Evolutionary conservation across 2,797 vertebrate species (phyloP).

Genomic region (Periophthalmus magnuspinnatus): DNA sequence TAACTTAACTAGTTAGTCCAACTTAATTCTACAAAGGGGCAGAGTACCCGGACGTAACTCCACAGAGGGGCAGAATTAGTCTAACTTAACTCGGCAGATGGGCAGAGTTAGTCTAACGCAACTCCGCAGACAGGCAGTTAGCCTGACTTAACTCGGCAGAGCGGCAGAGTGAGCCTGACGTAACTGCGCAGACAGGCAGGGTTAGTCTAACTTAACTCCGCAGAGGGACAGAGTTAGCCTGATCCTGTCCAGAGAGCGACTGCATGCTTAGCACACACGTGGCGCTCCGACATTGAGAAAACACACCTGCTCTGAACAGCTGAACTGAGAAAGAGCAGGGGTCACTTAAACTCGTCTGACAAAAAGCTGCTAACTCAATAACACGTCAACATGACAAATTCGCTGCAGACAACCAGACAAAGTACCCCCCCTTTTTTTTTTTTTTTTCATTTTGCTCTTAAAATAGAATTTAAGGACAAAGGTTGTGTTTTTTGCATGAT

Average conservation of each 20-base stretch:
- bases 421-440: no score
- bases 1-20: no score
- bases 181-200: no score
- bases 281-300: slow-evolving; percentile 18
- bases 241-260: slow-evolving; percentile 44
- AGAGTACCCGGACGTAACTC: no score
- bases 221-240: neutral
- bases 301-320: slow-evolving; percentile 47
- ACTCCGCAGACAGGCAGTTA: no score
- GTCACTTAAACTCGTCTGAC: slow-evolving; percentile 25
- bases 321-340: slow-evolving; percentile 46
- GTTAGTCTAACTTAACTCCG: no score
- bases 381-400: slow-evolving; percentile 34
- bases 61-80: no score
- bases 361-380: slow-evolving; percentile 39
- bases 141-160: no score
- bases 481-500: neutral
- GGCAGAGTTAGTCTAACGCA: no score
- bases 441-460: neutral
- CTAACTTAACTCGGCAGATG: no score
- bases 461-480: neutral
- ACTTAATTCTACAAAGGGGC: no score
- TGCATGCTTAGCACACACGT: slow-evolving; percentile 18
- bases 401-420: slow-evolving; percentile 18
- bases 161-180: no score